Conservation (phyloP, 2,797 vertebrate genomes). For the Diglossa cyanea region DNA sequence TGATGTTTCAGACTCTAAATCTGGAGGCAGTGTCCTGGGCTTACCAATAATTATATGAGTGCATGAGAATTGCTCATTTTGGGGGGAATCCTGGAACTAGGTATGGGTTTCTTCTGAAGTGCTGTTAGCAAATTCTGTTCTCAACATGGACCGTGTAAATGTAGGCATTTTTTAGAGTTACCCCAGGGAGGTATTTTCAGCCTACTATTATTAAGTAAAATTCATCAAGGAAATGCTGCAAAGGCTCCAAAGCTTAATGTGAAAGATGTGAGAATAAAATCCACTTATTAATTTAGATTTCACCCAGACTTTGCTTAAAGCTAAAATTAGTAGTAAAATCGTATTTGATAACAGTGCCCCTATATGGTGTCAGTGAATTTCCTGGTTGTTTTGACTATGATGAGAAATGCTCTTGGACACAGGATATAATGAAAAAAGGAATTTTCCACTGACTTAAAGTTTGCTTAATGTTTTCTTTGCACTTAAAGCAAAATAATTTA, state of each 20-base stretch:
- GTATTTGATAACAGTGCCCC: neutral
- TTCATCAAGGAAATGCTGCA: neutral
- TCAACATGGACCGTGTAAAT: neutral
- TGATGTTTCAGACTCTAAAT: neutral
- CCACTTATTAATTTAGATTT: neutral
- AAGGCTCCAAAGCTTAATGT: neutral
- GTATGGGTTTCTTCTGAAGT: neutral
- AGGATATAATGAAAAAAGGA: neutral
- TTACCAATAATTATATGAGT: fast-evolving
- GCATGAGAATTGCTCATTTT: neutral
- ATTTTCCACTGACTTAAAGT: neutral
- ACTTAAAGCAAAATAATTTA: neutral
- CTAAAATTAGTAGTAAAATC: neutral
- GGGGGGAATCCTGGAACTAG: neutral
- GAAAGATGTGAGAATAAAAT: neutral
- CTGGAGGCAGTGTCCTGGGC: neutral
- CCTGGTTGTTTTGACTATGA: neutral
- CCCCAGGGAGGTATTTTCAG: neutral
- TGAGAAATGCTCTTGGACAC: neutral
- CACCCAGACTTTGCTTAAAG: neutral
- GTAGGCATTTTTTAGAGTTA: neutral
- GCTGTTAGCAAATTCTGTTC: neutral
- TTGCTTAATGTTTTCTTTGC: neutral
- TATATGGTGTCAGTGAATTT: neutral
- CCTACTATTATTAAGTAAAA: neutral